phyloP scores from a whole-genome alignment of 2,797 vertebrate genomes.

The Acanthis flammea region DNA sequence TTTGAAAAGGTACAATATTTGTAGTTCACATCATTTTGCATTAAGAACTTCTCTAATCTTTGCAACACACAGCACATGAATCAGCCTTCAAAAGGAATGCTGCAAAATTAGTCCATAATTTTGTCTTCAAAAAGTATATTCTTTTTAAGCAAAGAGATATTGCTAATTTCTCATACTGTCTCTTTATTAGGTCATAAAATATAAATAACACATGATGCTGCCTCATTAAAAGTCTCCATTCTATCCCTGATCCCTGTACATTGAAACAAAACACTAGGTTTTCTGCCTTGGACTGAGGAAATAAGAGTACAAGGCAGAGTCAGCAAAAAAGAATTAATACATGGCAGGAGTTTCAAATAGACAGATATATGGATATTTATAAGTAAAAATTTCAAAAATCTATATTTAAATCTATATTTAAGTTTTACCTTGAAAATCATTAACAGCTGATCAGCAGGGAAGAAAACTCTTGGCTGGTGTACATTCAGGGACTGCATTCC shows the following conservation, averaged over 20 bases:
- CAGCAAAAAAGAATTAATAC: neutral
- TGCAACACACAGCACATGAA: neutral
- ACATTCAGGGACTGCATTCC: neutral
- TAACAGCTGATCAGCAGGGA: neutral
- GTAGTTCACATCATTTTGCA: slow-evolving; percentile 9
- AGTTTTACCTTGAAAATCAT: neutral
- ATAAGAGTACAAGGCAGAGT: neutral
- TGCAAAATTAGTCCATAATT: neutral
- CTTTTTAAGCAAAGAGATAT: neutral
- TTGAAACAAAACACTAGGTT: neutral
- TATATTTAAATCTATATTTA: neutral
- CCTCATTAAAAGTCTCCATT: neutral
- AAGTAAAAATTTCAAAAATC: neutral
- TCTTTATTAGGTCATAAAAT: neutral
- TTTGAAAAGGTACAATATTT: slow-evolving; percentile 5
- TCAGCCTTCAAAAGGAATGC: neutral
- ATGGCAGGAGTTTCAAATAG: neutral
- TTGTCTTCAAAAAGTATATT: neutral
- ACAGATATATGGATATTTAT: neutral
- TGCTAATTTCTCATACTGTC: neutral
- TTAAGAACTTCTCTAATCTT: slow-evolving; percentile 25
- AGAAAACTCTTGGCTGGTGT: neutral
- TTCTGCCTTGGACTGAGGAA: neutral
- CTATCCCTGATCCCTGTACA: neutral
- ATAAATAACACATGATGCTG: neutral